Conservation (phyloP, 2,113 vertebrate genomes). For the Lynx canadensis region DNA sequence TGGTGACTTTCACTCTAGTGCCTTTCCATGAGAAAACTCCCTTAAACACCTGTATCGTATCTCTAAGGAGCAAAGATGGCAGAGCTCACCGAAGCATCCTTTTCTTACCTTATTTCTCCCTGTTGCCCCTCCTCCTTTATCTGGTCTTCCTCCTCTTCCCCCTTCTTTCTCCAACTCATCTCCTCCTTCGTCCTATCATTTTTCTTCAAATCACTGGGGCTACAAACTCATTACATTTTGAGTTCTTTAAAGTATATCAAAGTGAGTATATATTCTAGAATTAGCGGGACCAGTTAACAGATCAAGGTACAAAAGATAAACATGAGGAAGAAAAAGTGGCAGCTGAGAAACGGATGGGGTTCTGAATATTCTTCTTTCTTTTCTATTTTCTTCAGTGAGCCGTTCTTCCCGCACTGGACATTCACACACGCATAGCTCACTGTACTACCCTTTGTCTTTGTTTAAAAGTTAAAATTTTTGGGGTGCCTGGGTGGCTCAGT, state of each 20-base stretch:
- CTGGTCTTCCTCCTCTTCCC: not conserved
- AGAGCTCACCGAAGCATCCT: not conserved
- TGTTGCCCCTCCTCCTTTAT: fast-evolving
- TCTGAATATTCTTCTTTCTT: not conserved
- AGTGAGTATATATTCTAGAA: slow-evolving; percentile 27
- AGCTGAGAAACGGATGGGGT: not conserved
- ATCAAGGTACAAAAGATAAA: not conserved
- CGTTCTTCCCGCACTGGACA: not conserved
- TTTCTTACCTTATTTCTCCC: not conserved
- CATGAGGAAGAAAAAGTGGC: not conserved
- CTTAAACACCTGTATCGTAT: not conserved
- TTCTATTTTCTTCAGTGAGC: not conserved
- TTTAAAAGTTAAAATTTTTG: not conserved
- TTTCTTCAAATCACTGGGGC: not conserved
- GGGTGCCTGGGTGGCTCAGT: too few relatives aligned
- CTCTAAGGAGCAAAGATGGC: not conserved
- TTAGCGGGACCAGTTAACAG: not conserved
- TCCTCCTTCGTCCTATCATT: not conserved
- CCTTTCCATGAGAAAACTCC: not conserved
- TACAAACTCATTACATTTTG: slow-evolving; percentile 30
- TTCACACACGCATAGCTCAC: not conserved
- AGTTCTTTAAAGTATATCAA: not conserved
- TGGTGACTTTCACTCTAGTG: not conserved
- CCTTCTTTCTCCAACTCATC: not conserved
- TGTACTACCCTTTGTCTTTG: not conserved